Evolutionary conservation across 1,140 invertebrate genomes (phyloP).

Genomic region (Procambarus clarkii): DNA sequence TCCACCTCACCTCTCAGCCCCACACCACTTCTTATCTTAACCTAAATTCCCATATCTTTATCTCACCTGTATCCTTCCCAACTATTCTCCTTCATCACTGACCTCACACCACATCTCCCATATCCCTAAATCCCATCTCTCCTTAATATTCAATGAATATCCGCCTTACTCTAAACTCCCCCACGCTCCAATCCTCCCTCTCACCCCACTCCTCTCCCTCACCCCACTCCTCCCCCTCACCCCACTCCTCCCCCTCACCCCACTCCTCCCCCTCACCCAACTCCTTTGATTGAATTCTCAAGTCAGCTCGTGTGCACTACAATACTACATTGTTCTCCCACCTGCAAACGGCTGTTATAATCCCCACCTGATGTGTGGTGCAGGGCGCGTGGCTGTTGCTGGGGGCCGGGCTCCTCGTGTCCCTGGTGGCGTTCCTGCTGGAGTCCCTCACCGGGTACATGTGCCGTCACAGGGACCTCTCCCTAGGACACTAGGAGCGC

Average conservation of each 20-base stretch:
- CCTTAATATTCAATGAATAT: no score
- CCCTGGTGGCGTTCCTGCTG: conserved; percentile 21
- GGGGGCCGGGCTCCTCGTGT: conserved; percentile 15
- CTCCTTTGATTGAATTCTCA: background rate
- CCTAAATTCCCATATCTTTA: background rate
- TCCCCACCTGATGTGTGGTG: background rate
- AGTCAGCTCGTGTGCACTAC: background rate
- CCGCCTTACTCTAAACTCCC: background rate
- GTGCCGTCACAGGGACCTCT: background rate
- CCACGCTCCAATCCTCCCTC: background rate
- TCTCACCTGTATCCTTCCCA: background rate
- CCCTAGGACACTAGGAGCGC: background rate
- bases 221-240: no score
- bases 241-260: background rate
- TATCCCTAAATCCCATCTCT: no score
- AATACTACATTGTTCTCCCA: background rate
- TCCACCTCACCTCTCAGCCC: background rate
- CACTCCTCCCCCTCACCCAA: background rate
- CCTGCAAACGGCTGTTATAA: background rate
- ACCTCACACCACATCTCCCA: no score
- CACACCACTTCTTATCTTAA: background rate
- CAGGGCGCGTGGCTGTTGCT: conserved; percentile 59
- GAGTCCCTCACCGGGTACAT: background rate
- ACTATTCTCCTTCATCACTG: background rate
- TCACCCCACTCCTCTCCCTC: background rate